These are phyloP conservation scores for Yasuhikotakia modesta DNA, from an alignment of 2,797 vertebrate genomes.

Conservation along the genomic window DNA sequence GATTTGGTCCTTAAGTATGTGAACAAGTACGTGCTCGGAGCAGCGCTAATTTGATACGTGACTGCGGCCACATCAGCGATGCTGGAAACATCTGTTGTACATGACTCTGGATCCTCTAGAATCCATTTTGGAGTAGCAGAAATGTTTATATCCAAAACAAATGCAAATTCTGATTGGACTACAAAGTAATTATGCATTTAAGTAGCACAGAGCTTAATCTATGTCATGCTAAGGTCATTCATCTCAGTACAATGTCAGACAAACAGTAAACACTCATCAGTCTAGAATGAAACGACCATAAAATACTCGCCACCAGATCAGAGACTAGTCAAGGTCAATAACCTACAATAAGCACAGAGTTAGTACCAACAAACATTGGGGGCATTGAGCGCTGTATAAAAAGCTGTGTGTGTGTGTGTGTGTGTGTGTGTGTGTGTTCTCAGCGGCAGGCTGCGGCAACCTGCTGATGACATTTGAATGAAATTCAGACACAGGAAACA, in stretches of 20 bases:
- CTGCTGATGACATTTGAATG: conserved; percentile 53
- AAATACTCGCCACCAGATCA: not conserved
- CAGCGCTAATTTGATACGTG: not conserved
- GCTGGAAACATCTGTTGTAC: not conserved
- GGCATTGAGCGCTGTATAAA: not conserved
- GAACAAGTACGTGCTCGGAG: not conserved
- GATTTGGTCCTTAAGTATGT: conserved; percentile 52
- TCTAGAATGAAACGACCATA: not conserved
- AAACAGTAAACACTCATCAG: not conserved
- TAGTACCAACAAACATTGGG: not conserved
- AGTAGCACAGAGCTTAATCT: not conserved
- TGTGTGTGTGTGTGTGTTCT: conserved; percentile 14
- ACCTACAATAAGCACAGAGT: not conserved
- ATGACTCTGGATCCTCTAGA: not conserved
- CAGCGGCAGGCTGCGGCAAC: not conserved
- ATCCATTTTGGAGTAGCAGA: not conserved
- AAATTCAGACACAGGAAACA: conserved; percentile 55
- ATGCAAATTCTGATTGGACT: not conserved
- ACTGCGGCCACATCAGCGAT: not conserved
- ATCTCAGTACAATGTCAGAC: not conserved
- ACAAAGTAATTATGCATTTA: not conserved
- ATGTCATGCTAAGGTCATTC: not conserved
- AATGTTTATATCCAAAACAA: not conserved
- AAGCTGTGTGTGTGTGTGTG: not conserved
- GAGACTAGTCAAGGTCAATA: conserved; percentile 15